Conservation (phyloP, 2,113 vertebrate genomes). For the Oplegnathus fasciatus region DNA sequence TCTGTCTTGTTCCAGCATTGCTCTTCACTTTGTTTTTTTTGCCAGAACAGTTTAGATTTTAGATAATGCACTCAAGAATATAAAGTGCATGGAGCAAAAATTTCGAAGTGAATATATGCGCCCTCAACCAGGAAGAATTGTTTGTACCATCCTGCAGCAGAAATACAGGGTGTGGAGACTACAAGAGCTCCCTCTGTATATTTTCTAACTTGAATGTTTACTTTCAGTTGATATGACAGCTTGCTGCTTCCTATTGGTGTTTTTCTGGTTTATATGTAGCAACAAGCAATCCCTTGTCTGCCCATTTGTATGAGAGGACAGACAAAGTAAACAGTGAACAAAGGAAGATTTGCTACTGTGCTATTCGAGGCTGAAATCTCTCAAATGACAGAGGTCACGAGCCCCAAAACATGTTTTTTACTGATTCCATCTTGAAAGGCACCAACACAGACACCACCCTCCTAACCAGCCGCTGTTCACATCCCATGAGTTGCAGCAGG, state of each 20-base stretch:
- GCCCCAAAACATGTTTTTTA: constrained; percentile 43
- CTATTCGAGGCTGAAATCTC: constrained; percentile 23
- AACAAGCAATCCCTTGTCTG: constrained; percentile 23
- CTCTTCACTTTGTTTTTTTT: background rate
- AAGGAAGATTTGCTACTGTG: constrained; percentile 21
- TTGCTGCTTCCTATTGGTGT: constrained; percentile 1
- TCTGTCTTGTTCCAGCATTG: background rate
- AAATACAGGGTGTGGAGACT: constrained; percentile 23
- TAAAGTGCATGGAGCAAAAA: background rate
- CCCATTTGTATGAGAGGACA: constrained; percentile 19
- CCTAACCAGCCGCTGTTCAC: constrained; percentile 32
- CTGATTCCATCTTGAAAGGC: constrained; percentile 37
- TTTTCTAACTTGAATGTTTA: constrained; percentile 36
- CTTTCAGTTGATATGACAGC: constrained; percentile 7
- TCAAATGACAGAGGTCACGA: constrained; percentile 41
- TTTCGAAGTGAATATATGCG: background rate
- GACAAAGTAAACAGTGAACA: constrained; percentile 28
- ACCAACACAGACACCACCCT: constrained; percentile 9
- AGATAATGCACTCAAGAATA: constrained; percentile 8
- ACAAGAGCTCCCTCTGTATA: background rate
- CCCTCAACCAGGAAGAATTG: background rate
- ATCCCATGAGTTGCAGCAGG: background rate
- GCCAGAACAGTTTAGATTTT: background rate
- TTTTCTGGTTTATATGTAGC: constrained; percentile 21
- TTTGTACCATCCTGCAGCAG: constrained; percentile 15